These are phyloP conservation scores for Sesia apiformis DNA, from an alignment of 2,888 invertebrate genomes.

Conservation along the genomic window DNA sequence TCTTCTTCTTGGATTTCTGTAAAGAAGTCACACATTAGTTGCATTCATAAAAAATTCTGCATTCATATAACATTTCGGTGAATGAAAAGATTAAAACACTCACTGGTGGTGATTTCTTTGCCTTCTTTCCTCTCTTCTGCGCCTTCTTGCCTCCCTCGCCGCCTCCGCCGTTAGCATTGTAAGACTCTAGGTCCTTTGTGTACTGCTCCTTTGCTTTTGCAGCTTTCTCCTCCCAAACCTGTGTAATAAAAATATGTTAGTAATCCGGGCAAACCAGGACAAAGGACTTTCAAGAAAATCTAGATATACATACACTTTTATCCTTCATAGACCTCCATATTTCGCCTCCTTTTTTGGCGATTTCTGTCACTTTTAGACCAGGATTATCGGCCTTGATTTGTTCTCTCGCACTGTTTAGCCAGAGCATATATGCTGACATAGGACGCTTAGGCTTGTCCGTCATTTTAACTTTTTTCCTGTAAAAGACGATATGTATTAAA, in stretches of 20 bases:
- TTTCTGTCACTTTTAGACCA: slow-evolving; percentile 92
- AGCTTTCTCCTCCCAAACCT: slow-evolving; percentile 95
- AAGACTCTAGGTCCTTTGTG: slow-evolving; percentile 90
- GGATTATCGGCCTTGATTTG: slow-evolving; percentile 92
- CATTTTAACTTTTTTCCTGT: slow-evolving; percentile 79
- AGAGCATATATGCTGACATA: slow-evolving; percentile 94
- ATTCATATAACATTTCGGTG: neutral
- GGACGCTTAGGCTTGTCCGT: slow-evolving; percentile 95
- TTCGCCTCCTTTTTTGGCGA: slow-evolving; percentile 96
- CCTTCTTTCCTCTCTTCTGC: slow-evolving; percentile 75
- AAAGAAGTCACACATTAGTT: neutral
- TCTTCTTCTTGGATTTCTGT: slow-evolving; percentile 74
- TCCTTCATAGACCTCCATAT: slow-evolving; percentile 94
- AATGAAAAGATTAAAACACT: slow-evolving; percentile 14
- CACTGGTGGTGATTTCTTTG: slow-evolving; percentile 60
- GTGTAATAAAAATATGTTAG: slow-evolving; percentile 5
- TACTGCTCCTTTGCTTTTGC: slow-evolving; percentile 93
- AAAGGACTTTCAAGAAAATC: slow-evolving; percentile 4
- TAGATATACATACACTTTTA: slow-evolving; percentile 79
- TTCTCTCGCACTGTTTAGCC: slow-evolving; percentile 92
- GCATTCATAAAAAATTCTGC: neutral
- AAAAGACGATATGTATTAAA: slow-evolving; percentile 20
- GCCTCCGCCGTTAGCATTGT: slow-evolving; percentile 84
- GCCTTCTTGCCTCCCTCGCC: slow-evolving; percentile 73
- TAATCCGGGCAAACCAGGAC: neutral